These are phyloP conservation scores for Rhinophrynus dorsalis DNA, from an alignment of 2,797 vertebrate species.

Conservation along the genomic window DNA sequence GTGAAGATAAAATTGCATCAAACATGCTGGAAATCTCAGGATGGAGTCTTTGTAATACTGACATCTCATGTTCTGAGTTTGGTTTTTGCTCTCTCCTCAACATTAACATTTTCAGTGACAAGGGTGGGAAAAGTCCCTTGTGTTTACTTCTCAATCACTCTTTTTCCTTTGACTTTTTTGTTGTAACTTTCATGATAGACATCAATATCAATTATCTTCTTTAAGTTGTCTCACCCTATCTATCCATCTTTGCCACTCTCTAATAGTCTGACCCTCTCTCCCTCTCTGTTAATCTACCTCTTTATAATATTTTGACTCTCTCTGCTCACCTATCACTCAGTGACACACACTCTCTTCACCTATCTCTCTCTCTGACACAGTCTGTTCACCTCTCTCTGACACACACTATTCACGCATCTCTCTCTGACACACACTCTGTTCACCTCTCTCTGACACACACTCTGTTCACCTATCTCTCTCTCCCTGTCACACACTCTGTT, in stretches of 20 bases:
- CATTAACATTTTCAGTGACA: too few species aligned
- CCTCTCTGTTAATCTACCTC: background rate
- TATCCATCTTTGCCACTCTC: background rate
- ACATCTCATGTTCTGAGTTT: slow-evolving; percentile 16
- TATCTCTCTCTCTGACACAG: too few species aligned
- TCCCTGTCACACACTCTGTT: background rate
- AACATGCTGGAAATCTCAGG: slow-evolving; percentile 31
- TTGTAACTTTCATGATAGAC: background rate
- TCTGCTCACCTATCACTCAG: background rate
- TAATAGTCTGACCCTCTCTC: background rate
- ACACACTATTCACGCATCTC: too few species aligned
- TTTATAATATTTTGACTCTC: background rate
- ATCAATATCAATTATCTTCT: background rate
- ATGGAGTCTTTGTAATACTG: slow-evolving; percentile 7
- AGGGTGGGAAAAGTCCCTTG: too few species aligned
- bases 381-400: too few species aligned
- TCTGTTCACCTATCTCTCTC: too few species aligned
- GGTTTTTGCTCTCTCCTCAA: background rate
- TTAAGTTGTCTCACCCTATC: background rate
- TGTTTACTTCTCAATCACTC: too few species aligned
- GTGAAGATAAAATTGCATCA: slow-evolving; percentile 33
- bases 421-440: background rate
- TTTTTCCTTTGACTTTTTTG: too few species aligned
- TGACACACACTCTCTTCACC: too few species aligned
- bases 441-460: too few species aligned